Conservation (phyloP, 2,888 invertebrate species). For the Volucella zonaria region DNA sequence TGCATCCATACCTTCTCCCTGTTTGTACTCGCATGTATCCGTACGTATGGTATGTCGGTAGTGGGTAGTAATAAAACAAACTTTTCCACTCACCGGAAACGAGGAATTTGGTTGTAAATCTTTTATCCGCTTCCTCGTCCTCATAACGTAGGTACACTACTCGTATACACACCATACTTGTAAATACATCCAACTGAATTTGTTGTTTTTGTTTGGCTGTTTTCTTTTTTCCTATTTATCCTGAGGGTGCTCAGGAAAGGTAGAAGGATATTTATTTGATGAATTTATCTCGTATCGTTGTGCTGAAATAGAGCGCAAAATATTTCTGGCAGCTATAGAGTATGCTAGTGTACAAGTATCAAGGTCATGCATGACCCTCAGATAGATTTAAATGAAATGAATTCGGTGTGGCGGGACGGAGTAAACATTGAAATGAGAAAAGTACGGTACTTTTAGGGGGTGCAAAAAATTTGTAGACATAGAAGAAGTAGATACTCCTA, state of each 20-base stretch:
- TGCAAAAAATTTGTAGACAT: too few relatives aligned
- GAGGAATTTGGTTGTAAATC: slow-evolving; percentile 67
- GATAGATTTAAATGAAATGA: not conserved
- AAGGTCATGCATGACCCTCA: slow-evolving; percentile 2
- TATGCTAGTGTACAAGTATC: not conserved
- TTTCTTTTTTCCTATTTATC: not conserved
- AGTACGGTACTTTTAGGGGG: too few relatives aligned
- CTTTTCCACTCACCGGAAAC: slow-evolving; percentile 72
- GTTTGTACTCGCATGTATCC: too few relatives aligned
- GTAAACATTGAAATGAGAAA: too few relatives aligned
- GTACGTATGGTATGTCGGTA: not conserved
- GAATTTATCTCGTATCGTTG: slow-evolving; percentile 20
- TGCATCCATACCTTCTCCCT: slow-evolving; percentile 54
- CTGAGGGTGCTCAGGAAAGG: slow-evolving; percentile 18
- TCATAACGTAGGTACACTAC: not conserved
- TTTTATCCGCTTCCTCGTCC: slow-evolving; percentile 55
- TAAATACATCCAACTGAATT: too few relatives aligned
- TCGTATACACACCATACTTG: not conserved
- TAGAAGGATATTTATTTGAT: slow-evolving; percentile 11
- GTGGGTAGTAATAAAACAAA: slow-evolving; percentile 72
- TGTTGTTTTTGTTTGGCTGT: not conserved
- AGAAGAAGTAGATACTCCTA: too few relatives aligned
- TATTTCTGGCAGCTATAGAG: not conserved
- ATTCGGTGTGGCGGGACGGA: too few relatives aligned
- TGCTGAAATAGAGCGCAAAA: slow-evolving; percentile 2